phyloP scores from a whole-genome alignment of 2,888 invertebrate species.

The Pomacea canaliculata region DNA sequence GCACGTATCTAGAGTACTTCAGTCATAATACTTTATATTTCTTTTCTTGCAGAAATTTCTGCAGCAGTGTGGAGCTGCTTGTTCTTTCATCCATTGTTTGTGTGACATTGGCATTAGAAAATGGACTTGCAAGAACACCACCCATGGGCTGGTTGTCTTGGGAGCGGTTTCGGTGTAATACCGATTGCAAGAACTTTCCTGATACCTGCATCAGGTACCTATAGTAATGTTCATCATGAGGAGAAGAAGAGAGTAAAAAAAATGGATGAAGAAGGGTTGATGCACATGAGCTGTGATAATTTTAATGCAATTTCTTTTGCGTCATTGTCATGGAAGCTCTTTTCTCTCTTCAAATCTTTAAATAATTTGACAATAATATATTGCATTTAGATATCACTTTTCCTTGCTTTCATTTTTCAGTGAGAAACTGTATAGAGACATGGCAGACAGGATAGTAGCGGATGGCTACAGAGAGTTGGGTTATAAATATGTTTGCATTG shows the following conservation, averaged over 20 bases:
- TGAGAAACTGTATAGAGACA: conserved; percentile 68
- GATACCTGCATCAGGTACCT: conserved; percentile 64
- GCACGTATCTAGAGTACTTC: too few species aligned
- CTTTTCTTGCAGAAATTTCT: too few species aligned
- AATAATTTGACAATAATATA: too few species aligned
- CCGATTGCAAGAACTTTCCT: conserved; percentile 61
- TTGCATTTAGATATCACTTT: background rate
- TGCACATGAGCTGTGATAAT: too few species aligned
- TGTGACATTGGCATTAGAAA: conserved; percentile 47
- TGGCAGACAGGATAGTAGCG: conserved; percentile 73
- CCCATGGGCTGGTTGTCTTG: conserved; percentile 69
- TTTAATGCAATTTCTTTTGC: too few species aligned
- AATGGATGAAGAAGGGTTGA: too few species aligned
- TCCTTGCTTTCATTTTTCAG: conserved; percentile 45
- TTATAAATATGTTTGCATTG: conserved; percentile 81
- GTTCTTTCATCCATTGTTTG: background rate
- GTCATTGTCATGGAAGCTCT: too few species aligned
- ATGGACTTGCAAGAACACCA: conserved; percentile 65
- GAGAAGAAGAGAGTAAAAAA: too few species aligned
- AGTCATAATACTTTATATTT: too few species aligned
- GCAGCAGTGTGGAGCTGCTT: background rate
- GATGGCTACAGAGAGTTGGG: conserved; percentile 92
- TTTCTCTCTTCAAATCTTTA: too few species aligned
- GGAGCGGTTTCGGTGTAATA: conserved; percentile 65
- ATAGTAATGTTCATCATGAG: too few species aligned